phyloP scores from a whole-genome alignment of 2,113 vertebrate species.

The Ramphastos sulfuratus region DNA sequence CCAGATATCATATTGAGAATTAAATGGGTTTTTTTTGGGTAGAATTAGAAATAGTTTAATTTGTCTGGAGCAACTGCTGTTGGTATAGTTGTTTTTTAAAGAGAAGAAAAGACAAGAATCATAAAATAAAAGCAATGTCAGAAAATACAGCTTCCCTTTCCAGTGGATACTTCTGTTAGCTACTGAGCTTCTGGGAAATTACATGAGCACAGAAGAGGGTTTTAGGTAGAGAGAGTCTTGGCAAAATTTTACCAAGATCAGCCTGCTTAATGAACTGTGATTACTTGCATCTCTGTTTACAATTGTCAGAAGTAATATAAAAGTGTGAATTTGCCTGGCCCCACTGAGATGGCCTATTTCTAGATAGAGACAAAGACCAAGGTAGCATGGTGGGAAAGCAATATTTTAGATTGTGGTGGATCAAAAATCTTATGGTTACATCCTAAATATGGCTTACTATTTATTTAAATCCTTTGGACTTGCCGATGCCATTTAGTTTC shows the following conservation, averaged over 20 bases:
- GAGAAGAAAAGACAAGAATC: not conserved
- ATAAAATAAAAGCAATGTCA: constrained; percentile 1
- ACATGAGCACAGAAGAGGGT: not conserved
- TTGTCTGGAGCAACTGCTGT: not conserved
- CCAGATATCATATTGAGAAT: not conserved
- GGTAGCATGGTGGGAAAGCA: not conserved
- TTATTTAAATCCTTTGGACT: not conserved
- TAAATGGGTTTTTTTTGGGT: not conserved
- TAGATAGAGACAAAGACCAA: not conserved
- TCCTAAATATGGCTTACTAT: not conserved
- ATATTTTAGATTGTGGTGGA: not conserved
- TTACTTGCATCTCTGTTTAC: not conserved
- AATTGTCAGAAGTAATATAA: not conserved
- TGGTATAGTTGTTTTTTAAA: not conserved
- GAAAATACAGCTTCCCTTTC: not conserved
- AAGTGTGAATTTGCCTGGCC: not conserved
- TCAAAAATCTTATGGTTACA: not conserved
- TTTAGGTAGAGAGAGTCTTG: not conserved
- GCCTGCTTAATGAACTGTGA: not conserved
- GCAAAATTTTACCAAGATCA: constrained; percentile 2
- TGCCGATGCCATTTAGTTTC: not conserved
- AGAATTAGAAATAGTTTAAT: not conserved
- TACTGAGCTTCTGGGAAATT: constrained; percentile 1
- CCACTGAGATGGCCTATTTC: not conserved
- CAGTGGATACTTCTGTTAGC: not conserved